Evolutionary conservation across 2,888 invertebrate species (phyloP).

Genomic region (Sinotaia quadrata): DNA sequence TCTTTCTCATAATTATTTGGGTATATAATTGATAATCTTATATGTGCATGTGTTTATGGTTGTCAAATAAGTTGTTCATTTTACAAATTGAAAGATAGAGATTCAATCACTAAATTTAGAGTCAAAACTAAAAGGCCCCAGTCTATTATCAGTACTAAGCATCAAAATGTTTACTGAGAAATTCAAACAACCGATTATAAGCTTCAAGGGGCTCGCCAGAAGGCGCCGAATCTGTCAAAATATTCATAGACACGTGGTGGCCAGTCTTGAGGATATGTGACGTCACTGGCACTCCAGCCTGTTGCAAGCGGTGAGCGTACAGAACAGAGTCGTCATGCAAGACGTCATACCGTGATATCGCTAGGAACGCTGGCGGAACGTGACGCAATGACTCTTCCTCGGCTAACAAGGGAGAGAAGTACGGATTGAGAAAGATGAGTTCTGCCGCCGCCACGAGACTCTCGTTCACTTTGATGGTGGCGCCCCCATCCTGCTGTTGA

Average conservation of each 20-base stretch:
- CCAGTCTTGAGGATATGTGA: constrained; percentile 3
- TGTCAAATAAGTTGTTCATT: too few species aligned
- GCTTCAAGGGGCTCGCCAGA: too few species aligned
- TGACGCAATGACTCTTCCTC: constrained; percentile 8
- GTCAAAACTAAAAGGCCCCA: too few species aligned
- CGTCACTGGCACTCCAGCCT: constrained; percentile 11
- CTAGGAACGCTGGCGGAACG: constrained; percentile 17
- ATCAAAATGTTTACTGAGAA: too few species aligned
- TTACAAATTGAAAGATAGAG: too few species aligned
- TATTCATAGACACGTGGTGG: constrained; percentile 23
- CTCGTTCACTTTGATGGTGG: neutral
- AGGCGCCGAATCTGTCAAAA: too few species aligned
- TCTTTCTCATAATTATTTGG: too few species aligned
- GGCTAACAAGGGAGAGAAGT: constrained; percentile 26
- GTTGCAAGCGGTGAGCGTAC: constrained; percentile 14
- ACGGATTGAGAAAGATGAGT: constrained; percentile 9
- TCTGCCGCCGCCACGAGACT: neutral
- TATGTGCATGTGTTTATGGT: too few species aligned
- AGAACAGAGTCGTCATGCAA: constrained; percentile 26
- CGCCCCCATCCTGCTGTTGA: neutral
- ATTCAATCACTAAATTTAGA: too few species aligned
- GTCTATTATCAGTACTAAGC: too few species aligned
- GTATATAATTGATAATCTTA: too few species aligned
- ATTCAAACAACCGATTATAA: too few species aligned
- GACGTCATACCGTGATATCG: constrained; percentile 15